Evolutionary conservation across 2,797 vertebrate genomes (phyloP).

Genomic region (Emys orbicularis): DNA sequence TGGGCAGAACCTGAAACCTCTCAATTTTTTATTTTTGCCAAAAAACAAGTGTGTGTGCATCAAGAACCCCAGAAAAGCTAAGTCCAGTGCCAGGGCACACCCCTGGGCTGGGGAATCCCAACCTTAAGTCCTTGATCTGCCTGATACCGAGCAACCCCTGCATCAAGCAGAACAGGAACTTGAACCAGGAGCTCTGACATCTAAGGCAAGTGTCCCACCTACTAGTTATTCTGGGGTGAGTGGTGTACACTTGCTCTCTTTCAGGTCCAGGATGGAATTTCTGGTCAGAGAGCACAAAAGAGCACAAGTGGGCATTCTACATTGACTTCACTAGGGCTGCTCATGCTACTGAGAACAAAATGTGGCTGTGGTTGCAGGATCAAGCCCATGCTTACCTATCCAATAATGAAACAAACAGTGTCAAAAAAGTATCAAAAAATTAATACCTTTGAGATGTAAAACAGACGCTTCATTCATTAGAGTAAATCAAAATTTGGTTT

Average conservation of each 20-base stretch:
- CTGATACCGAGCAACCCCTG: too few relatives aligned
- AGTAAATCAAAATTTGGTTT: conserved; percentile 5
- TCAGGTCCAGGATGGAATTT: not conserved
- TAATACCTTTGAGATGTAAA: not conserved
- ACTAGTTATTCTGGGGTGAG: not conserved
- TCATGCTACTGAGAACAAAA: not conserved
- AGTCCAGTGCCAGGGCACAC: too few relatives aligned
- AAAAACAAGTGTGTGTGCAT: too few relatives aligned
- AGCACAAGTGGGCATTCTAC: not conserved
- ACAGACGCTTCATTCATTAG: not conserved
- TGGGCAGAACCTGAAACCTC: too few relatives aligned
- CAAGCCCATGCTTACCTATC: not conserved
- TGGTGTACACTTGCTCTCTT: not conserved
- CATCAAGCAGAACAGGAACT: too few relatives aligned
- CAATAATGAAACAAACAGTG: rapidly evolving
- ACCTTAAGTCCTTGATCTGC: too few relatives aligned
- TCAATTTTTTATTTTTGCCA: too few relatives aligned
- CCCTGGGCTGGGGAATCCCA: not conserved
- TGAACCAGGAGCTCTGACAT: not conserved
- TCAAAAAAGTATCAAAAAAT: not conserved
- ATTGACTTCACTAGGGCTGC: not conserved
- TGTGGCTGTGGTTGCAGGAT: not conserved
- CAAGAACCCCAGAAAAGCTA: too few relatives aligned
- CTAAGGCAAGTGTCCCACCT: not conserved
- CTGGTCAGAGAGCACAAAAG: not conserved